A percentile compares a stretch with the other conserved stretches of the same genome.
Conservation (phyloP, 2,113 vertebrate genomes). For the Atrichornis clamosus region DNA sequence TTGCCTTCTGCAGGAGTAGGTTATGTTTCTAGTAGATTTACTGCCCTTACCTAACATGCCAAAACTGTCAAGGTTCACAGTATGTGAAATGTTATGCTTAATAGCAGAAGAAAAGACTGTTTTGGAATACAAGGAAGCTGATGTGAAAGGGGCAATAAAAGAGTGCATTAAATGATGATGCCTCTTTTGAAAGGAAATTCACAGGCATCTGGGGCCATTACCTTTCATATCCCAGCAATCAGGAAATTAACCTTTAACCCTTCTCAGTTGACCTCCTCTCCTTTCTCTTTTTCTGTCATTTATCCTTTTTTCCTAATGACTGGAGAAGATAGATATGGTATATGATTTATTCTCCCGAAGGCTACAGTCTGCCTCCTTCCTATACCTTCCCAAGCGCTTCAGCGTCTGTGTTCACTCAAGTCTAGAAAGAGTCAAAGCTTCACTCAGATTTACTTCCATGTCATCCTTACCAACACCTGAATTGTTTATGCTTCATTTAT, state of each 20-base stretch:
- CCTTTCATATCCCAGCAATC: constrained; percentile 45
- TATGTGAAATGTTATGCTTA: neutral
- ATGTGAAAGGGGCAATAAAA: neutral
- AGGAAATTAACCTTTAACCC: constrained; percentile 53
- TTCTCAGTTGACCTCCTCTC: constrained; percentile 31
- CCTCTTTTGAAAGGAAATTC: constrained; percentile 34
- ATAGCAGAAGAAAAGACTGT: neutral
- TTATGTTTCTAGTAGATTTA: neutral
- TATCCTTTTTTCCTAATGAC: constrained; percentile 30
- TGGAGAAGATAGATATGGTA: neutral
- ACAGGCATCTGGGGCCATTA: constrained; percentile 37
- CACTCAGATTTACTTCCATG: neutral
- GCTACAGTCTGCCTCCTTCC: neutral
- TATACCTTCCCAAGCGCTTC: neutral
- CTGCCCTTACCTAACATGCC: neutral
- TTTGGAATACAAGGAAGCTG: neutral
- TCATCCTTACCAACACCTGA: neutral
- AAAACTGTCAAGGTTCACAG: neutral
- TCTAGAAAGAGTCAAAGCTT: neutral
- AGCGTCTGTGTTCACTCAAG: neutral
- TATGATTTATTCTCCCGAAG: neutral
- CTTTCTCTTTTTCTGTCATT: constrained; percentile 41
- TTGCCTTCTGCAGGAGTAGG: neutral
- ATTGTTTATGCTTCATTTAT: neutral
- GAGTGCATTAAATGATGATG: constrained; percentile 23